These are phyloP conservation scores for Eidolon helvum DNA, from an alignment of 2,113 vertebrate genomes.

Conservation along the genomic window DNA sequence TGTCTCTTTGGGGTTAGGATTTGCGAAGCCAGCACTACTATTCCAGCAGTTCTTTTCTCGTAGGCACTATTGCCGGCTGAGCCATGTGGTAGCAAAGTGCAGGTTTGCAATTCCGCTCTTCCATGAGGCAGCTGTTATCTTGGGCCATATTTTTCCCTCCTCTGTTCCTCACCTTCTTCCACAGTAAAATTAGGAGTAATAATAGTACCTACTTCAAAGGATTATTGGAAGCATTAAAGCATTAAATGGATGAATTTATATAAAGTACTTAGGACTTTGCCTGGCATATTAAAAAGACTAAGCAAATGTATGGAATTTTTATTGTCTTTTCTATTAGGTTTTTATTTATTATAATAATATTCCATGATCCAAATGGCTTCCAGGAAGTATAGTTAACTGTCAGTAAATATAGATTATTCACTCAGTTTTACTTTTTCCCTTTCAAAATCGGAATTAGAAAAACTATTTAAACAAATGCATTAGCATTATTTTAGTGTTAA, in stretches of 20 bases:
- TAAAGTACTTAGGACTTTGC: not conserved
- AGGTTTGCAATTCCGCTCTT: not conserved
- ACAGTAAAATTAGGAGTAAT: not conserved
- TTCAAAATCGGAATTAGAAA: conserved; percentile 22
- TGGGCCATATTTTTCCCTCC: not conserved
- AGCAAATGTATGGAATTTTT: not conserved
- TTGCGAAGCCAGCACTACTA: not conserved
- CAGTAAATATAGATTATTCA: not conserved
- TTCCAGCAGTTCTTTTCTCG: not conserved
- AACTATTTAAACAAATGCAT: not conserved
- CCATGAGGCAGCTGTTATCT: not conserved
- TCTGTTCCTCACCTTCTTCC: not conserved
- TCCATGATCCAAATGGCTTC: conserved; percentile 26
- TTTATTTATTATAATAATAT: not conserved
- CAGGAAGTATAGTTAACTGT: not conserved
- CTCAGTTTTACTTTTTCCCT: not conserved
- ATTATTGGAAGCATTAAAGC: not conserved
- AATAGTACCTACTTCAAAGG: not conserved
- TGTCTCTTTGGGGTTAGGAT: not conserved
- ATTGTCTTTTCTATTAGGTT: not conserved
- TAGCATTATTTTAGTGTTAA: not conserved
- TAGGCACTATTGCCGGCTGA: not conserved
- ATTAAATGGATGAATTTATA: not conserved
- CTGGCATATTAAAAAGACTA: not conserved
- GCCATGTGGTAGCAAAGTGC: not conserved